Conservation (phyloP, 2,888 invertebrate species). For the Hypomecis punctinalis region DNA sequence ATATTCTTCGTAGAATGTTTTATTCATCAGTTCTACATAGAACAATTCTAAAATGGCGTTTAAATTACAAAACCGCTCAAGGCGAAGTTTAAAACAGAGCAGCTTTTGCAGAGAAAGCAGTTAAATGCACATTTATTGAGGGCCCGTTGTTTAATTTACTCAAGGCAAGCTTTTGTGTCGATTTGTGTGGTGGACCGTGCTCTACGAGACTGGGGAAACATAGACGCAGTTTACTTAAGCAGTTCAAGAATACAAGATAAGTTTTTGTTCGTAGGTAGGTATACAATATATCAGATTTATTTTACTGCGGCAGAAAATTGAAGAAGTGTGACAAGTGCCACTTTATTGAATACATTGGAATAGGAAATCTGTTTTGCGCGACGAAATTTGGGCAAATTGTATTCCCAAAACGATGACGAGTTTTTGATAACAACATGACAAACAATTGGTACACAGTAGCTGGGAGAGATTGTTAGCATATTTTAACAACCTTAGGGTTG, state of each 20-base stretch:
- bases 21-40: conserved; percentile 1
- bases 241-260: too few species aligned
- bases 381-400: conserved; percentile 46
- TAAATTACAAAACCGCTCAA: conserved; percentile 11
- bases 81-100: conserved; percentile 11
- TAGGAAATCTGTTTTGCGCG: conserved; percentile 46
- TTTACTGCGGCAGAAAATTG: not conserved
- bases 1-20: not conserved
- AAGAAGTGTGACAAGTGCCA: conserved; percentile 19
- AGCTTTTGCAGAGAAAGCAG: conserved; percentile 15
- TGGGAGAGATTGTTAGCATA: conserved; percentile 9
- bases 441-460: conserved; percentile 33
- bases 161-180: conserved; percentile 17
- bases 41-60: not conserved
- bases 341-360: conserved; percentile 50
- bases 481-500: not conserved
- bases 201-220: conserved; percentile 9
- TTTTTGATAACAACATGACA: conserved; percentile 43
- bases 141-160: conserved; percentile 21
- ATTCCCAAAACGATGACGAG: conserved; percentile 39
- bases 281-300: too few species aligned
- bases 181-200: conserved; percentile 12
- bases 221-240: conserved; percentile 2
- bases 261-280: too few species aligned
- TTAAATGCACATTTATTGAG: conserved; percentile 20